phyloP scores from a whole-genome alignment of 2,888 invertebrate genomes.

The Apodemia zela region DNA sequence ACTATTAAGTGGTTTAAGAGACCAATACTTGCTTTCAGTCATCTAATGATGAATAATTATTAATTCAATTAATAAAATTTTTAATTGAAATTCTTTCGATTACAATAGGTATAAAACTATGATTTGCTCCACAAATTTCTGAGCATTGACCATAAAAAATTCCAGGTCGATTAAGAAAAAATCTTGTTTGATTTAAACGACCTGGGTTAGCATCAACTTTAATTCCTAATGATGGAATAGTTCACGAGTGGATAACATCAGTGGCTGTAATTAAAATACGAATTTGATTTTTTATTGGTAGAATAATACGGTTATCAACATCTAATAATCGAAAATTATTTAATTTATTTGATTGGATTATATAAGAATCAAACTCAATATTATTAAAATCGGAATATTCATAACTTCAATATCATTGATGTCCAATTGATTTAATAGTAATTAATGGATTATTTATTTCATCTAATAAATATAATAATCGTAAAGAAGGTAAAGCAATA shows the following conservation, averaged over 20 bases:
- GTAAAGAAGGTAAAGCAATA: conserved; percentile 82
- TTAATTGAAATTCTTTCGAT: conserved; percentile 80
- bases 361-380: conserved; percentile 36
- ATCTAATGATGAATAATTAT: conserved; percentile 81
- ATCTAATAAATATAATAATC: conserved; percentile 81
- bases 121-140: conserved; percentile 76
- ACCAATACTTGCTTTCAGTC: conserved; percentile 85
- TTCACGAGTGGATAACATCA: conserved; percentile 85
- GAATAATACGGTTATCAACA: conserved; percentile 78
- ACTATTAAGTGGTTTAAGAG: conserved; percentile 85
- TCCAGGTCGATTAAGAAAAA: conserved; percentile 82
- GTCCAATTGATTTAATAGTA: conserved; percentile 83
- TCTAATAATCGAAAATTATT: conserved; percentile 30
- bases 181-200: conserved; percentile 82
- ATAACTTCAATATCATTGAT: conserved; percentile 85
- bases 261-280: conserved; percentile 81
- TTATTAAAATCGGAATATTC: conserved; percentile 80
- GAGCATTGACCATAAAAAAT: conserved; percentile 88
- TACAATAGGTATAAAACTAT: conserved; percentile 87
- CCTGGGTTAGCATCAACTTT: conserved; percentile 84
- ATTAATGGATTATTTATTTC: conserved; percentile 75
- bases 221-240: conserved; percentile 81
- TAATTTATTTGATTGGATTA: conserved; percentile 28
- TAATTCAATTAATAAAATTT: conserved; percentile 73
- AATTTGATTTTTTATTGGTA: conserved; percentile 82